A percentile compares a stretch with the other conserved stretches of the same genome.
Conservation (phyloP, 2,888 invertebrate genomes). For the Lordiphosa andalusiaca region DNA sequence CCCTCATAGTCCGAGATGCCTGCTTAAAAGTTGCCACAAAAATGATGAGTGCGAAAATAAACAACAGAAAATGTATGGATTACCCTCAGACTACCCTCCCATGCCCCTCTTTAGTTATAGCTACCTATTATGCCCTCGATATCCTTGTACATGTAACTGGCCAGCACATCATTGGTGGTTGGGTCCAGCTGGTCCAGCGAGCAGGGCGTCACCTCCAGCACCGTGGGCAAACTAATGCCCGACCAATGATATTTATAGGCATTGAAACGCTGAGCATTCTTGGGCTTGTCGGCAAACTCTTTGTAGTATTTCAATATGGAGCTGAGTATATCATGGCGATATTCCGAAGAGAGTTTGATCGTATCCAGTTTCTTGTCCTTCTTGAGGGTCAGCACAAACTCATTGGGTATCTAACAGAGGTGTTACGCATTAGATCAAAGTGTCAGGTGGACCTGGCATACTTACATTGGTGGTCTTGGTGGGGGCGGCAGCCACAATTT, state of each 20-base stretch:
- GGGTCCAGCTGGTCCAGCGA: conserved; percentile 96
- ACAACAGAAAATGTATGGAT: conserved; percentile 48
- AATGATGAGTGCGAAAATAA: conserved; percentile 35
- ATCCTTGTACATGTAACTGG: conserved; percentile 92
- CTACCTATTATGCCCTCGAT: conserved; percentile 87
- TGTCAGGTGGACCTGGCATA: background rate
- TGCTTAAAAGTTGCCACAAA: conserved; percentile 77
- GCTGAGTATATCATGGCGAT: conserved; percentile 94
- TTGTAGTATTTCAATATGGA: conserved; percentile 92
- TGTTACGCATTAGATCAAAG: too few relatives aligned
- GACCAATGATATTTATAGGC: conserved; percentile 99
- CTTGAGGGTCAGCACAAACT: conserved; percentile 91
- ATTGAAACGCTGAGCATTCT: conserved; percentile 90
- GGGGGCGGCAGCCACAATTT: conserved; percentile 87
- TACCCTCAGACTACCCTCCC: conserved; percentile 25
- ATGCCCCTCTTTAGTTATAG: conserved; percentile 38
- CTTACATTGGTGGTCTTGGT: conserved; percentile 82
- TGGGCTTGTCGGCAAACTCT: conserved; percentile 90
- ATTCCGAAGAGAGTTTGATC: conserved; percentile 98
- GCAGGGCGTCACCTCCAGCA: conserved; percentile 94
- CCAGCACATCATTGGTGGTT: conserved; percentile 89
- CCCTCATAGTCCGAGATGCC: conserved; percentile 94
- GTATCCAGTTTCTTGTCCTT: conserved; percentile 95
- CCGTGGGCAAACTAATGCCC: conserved; percentile 91
- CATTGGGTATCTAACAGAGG: conserved; percentile 81